Conservation (phyloP, 2,888 invertebrate species). For the Parascotia fuliginaria region DNA sequence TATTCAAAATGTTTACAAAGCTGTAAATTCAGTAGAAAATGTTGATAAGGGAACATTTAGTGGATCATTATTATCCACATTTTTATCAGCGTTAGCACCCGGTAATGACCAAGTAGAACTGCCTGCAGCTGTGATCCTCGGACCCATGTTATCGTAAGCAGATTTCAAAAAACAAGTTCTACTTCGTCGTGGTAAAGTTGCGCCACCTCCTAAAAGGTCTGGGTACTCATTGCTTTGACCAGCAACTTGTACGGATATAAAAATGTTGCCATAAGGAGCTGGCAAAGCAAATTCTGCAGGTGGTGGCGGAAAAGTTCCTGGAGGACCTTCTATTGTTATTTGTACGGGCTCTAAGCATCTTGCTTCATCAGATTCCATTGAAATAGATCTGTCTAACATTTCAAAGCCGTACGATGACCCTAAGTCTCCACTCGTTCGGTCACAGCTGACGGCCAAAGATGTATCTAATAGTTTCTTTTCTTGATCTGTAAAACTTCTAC, state of each 20-base stretch:
- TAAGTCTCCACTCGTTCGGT: constrained; percentile 88
- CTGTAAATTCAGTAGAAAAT: constrained; percentile 81
- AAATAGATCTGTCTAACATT: constrained; percentile 82
- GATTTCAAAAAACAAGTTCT: constrained; percentile 85
- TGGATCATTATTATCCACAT: constrained; percentile 51
- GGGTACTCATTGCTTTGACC: constrained; percentile 90
- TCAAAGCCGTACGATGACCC: constrained; percentile 82
- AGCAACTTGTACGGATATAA: constrained; percentile 93
- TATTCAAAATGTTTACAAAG: constrained; percentile 57
- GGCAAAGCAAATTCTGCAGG: constrained; percentile 81
- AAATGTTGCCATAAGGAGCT: constrained; percentile 89
- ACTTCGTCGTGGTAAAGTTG: constrained; percentile 81
- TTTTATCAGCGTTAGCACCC: constrained; percentile 74
- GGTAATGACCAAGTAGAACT: constrained; percentile 94
- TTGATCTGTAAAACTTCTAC: constrained; percentile 93
- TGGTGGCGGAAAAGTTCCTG: constrained; percentile 75
- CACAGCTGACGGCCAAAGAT: constrained; percentile 88
- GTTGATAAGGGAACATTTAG: constrained; percentile 66
- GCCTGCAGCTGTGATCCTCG: constrained; percentile 94
- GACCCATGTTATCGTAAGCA: constrained; percentile 96
- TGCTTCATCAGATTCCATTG: constrained; percentile 79
- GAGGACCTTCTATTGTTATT: constrained; percentile 85
- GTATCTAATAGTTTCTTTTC: constrained; percentile 94
- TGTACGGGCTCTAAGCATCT: constrained; percentile 86
- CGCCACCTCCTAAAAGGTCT: constrained; percentile 88